Base-by-base conservation (phyloP, 2,113 vertebrate species). In the Xenotilapia leptura region DNA sequence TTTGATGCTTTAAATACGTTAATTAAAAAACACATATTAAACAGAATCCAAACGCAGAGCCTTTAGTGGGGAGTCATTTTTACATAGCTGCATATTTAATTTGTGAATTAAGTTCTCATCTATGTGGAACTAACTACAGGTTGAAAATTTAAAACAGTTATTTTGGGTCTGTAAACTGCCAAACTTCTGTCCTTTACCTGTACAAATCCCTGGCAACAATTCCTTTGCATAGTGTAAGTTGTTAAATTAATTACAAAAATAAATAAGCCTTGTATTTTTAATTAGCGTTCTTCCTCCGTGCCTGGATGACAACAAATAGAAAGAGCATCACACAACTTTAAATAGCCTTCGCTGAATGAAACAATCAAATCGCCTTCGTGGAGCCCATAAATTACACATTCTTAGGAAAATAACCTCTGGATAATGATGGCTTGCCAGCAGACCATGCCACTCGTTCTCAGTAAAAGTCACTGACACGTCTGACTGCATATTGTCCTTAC, bases 401-500 rank as follows among this genome's bases (percentile, higher is more conserved):
- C 7, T 62, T 8, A 83, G 55, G 6, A 85, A 55, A n/a, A 81
- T 12, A 73, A 85, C 62, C 49, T 40, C 58, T 73, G 47, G 55
- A 19, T 87, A 36, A 85, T 47, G 51, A 87, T 15, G 47, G 40
- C 23, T 80, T 80, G 55, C 10, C 15, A 40, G 87, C 38, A 49
- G 21, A 38, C 4, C 3, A 33, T 31, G 62, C 33, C 68, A 47
- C 51, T 81, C 6, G 1, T 49, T 56, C 55, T 79, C 53, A 70
- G 15, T 80, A 77, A 56, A 83, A 84, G 85, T 86, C 85, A 81
- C 75, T 33, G 75, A 85, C 12, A 38, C 9, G 62, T 86, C 28
- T 87, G 40, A 73, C 10, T 85, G 80, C 79, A 87, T 84, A 88
- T 51, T 89, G 84, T 86, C 38, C 83, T 86, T 84, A 87, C 92